phyloP scores from a whole-genome alignment of 92 coral and sea anemone genomes.

The Paragorgia papillata region DNA sequence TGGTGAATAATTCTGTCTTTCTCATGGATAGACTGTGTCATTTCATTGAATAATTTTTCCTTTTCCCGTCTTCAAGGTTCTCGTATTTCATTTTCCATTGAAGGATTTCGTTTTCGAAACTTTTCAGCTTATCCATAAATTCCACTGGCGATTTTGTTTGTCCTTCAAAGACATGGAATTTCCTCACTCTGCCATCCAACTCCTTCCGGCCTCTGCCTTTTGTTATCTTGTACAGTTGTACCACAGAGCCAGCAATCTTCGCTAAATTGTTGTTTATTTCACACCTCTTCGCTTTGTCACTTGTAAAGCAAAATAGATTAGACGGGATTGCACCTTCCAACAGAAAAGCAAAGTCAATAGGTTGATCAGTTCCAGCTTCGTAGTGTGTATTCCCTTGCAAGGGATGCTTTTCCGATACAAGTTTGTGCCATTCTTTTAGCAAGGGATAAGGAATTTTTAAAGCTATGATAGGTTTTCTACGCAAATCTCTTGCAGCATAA shows the following conservation, averaged over 20 bases:
- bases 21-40: conserved; percentile 25
- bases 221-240: conserved; percentile 43
- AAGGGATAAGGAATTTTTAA: too few relatives aligned
- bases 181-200: conserved; percentile 43
- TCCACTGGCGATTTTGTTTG: conserved; percentile 48
- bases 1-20: conserved; percentile 37
- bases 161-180: conserved; percentile 56
- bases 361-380: too few relatives aligned
- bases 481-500: too few relatives aligned
- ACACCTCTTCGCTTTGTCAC: conserved; percentile 44
- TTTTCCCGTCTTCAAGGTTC: conserved; percentile 51
- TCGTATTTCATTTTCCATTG: conserved; percentile 46
- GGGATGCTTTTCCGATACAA: too few relatives aligned
- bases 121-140: conserved; percentile 14
- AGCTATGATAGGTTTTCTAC: too few relatives aligned
- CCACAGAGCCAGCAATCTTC: conserved; percentile 53
- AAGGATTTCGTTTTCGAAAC: conserved; percentile 32
- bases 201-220: conserved; percentile 57
- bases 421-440: too few relatives aligned
- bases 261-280: conserved; percentile 45
- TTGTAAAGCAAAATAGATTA: conserved; percentile 47
- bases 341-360: conserved; percentile 40
- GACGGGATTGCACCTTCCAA: conserved; percentile 47
- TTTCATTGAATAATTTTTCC: conserved; percentile 51
- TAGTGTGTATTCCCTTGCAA: too few relatives aligned